A percentile compares a stretch with the other conserved stretches of the same genome.
These are phyloP conservation scores for Osmoderma eremita DNA, from an alignment of 2,888 invertebrate species.

Conservation along the genomic window DNA sequence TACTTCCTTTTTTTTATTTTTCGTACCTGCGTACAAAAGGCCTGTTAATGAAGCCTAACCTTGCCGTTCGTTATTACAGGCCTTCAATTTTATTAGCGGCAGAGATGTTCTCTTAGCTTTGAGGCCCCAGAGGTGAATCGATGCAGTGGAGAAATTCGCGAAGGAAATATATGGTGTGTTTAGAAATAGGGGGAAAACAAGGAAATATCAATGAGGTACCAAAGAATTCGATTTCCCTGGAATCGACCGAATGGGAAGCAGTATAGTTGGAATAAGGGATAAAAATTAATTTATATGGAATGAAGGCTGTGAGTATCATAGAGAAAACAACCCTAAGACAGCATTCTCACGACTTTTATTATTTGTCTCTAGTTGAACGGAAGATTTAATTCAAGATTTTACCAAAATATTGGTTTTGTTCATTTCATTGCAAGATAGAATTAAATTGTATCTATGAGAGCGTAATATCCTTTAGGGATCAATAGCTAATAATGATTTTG, in stretches of 20 bases:
- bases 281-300: slow-evolving; percentile 32
- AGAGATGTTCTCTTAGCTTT: slow-evolving; percentile 36
- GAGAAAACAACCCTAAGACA: too few relatives aligned
- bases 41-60: slow-evolving; percentile 33
- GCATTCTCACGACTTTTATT: too few relatives aligned
- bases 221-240: slow-evolving; percentile 14
- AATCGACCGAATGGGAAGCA: slow-evolving; percentile 23
- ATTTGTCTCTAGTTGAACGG: too few relatives aligned
- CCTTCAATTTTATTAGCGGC: slow-evolving; percentile 31
- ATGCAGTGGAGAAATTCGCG: slow-evolving; percentile 13
- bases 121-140: slow-evolving; percentile 23
- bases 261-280: slow-evolving; percentile 13
- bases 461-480: too few relatives aligned
- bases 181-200: slow-evolving; percentile 21
- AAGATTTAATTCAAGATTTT: too few relatives aligned
- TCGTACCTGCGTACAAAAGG: slow-evolving; percentile 33
- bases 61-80: slow-evolving; percentile 30
- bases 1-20: slow-evolving; percentile 31
- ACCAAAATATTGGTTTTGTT: too few relatives aligned
- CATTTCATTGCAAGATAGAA: too few relatives aligned
- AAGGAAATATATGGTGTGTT: slow-evolving; percentile 18
- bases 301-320: not conserved
- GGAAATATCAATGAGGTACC: not conserved
- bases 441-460: too few relatives aligned
- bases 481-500: too few relatives aligned